phyloP scores from a whole-genome alignment of 2,888 invertebrate species.

The Germaria angustata region DNA sequence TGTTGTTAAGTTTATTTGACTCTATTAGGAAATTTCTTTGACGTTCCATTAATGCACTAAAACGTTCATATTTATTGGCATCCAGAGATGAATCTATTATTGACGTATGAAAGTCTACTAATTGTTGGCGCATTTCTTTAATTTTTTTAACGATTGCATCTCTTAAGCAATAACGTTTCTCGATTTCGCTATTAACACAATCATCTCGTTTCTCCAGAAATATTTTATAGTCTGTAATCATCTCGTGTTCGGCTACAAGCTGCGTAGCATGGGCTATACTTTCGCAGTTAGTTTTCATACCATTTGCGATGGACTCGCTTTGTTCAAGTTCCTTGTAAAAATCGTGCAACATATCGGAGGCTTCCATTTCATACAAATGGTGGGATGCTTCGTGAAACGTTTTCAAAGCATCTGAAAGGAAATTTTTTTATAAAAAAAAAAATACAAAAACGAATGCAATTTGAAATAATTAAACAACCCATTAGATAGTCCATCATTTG shows the following conservation, averaged over 20 bases:
- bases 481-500: slow-evolving; percentile 74
- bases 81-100: slow-evolving; percentile 72
- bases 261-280: slow-evolving; percentile 74
- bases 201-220: slow-evolving; percentile 73
- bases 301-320: slow-evolving; percentile 67
- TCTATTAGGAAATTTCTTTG: slow-evolving; percentile 74
- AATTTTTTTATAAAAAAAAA: too few relatives aligned
- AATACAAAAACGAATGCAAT: too few relatives aligned
- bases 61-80: slow-evolving; percentile 73
- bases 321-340: slow-evolving; percentile 71
- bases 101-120: slow-evolving; percentile 71
- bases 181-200: slow-evolving; percentile 72
- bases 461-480: slow-evolving; percentile 61
- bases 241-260: slow-evolving; percentile 69
- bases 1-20: slow-evolving; percentile 69
- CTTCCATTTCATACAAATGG: slow-evolving; percentile 72
- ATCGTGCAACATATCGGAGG: slow-evolving; percentile 72
- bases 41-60: slow-evolving; percentile 72
- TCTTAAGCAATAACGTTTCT: slow-evolving; percentile 72
- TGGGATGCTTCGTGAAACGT: slow-evolving; percentile 17
- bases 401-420: slow-evolving; percentile 68
- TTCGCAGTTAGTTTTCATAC: slow-evolving; percentile 71
- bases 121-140: slow-evolving; percentile 71
- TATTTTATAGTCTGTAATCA: slow-evolving; percentile 71
- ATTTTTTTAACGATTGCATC: slow-evolving; percentile 73